Conservation (phyloP, 2,113 vertebrate genomes). For the Perccottus glenii region DNA sequence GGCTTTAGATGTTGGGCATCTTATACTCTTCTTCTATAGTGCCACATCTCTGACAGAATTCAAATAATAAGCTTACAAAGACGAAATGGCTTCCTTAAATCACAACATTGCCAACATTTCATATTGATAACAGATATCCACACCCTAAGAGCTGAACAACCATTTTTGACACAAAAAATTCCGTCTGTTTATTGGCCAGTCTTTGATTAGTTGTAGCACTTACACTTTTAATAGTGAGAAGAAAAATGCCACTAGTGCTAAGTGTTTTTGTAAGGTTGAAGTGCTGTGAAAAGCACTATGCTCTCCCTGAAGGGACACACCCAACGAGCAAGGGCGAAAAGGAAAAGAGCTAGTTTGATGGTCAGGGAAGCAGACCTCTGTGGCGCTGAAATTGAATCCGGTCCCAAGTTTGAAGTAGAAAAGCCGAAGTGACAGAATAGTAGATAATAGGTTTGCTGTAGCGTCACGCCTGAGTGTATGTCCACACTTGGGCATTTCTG, state of each 20-base stretch:
- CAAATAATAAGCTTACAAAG: conserved; percentile 66
- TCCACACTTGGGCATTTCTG: conserved; percentile 81
- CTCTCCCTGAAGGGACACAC: conserved; percentile 68
- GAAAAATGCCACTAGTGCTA: conserved; percentile 56
- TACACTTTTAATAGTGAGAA: conserved; percentile 55
- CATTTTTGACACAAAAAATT: conserved; percentile 40
- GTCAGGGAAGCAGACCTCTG: conserved; percentile 74
- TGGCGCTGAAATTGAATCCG: conserved; percentile 81
- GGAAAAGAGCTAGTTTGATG: conserved; percentile 46
- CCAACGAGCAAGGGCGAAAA: conserved; percentile 52
- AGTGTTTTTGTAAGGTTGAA: conserved; percentile 74
- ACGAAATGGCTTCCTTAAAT: conserved; percentile 48
- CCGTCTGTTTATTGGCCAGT: conserved; percentile 55
- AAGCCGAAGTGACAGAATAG: conserved; percentile 81
- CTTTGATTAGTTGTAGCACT: conserved; percentile 59
- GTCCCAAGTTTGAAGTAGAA: conserved; percentile 78
- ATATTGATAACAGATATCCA: conserved; percentile 22
- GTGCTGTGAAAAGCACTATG: conserved; percentile 72
- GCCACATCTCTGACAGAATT: conserved; percentile 63
- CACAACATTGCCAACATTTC: conserved; percentile 34
- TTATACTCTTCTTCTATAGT: conserved; percentile 35
- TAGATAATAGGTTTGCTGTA: conserved; percentile 84
- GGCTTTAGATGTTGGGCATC: conserved; percentile 60
- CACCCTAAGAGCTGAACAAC: conserved; percentile 21
- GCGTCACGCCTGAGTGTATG: conserved; percentile 80